Conservation (phyloP, 2,888 invertebrate genomes). For the Lapara coniferarum region DNA sequence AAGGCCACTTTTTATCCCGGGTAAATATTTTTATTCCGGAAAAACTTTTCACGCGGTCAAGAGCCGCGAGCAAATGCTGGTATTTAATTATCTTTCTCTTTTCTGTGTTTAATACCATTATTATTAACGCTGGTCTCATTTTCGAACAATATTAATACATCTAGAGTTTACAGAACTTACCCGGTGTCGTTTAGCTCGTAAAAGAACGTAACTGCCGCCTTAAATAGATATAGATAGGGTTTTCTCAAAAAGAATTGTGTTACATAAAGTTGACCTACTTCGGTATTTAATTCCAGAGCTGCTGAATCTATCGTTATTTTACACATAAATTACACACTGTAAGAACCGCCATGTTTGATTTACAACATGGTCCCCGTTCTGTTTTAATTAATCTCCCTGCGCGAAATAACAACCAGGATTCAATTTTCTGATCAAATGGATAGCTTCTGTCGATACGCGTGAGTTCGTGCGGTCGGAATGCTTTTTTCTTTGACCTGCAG, state of each 20-base stretch:
- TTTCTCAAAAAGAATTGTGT: neutral
- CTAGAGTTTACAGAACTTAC: slow-evolving; percentile 40
- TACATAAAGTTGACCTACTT: neutral
- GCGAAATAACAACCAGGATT: slow-evolving; percentile 62
- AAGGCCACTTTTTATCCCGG: too few species aligned
- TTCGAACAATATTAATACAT: neutral
- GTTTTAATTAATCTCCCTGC: slow-evolving; percentile 64
- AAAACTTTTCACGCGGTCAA: too few species aligned
- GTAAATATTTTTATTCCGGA: too few species aligned
- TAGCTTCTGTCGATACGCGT: slow-evolving; percentile 51
- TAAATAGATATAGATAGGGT: slow-evolving; percentile 73
- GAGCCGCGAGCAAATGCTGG: too few species aligned
- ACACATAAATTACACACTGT: slow-evolving; percentile 17
- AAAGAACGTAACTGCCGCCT: slow-evolving; percentile 75
- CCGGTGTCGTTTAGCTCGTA: slow-evolving; percentile 68
- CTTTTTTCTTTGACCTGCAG: slow-evolving; percentile 28
- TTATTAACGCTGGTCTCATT: too few species aligned
- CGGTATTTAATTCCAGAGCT: neutral
- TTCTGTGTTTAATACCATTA: too few species aligned
- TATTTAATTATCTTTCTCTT: too few species aligned
- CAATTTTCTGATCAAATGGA: slow-evolving; percentile 72
- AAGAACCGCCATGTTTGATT: slow-evolving; percentile 16
- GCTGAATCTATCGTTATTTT: neutral
- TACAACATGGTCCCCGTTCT: slow-evolving; percentile 36
- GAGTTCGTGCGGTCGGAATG: slow-evolving; percentile 39